Percentiles rank a stretch among this genome's conserved stretches.
Conservation (phyloP, 1,140 invertebrate species). For the Sycophaga agraensis region DNA sequence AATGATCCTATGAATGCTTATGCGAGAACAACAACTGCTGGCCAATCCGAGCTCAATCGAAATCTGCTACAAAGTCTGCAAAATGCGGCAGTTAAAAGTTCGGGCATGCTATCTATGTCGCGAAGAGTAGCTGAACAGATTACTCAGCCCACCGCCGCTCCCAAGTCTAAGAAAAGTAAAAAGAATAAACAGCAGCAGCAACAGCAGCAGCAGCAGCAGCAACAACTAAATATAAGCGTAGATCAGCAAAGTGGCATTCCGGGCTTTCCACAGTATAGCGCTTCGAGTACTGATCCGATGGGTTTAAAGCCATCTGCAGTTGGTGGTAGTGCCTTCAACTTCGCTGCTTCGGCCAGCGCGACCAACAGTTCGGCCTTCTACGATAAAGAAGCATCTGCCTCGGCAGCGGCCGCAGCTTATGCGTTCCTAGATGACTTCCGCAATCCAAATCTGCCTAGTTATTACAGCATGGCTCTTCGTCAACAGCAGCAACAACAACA, state of each 20-base stretch:
- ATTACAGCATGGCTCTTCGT: conserved; percentile 48
- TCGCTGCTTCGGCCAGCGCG: conserved; percentile 40
- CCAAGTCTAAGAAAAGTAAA: conserved; percentile 45
- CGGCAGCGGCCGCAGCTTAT: conserved; percentile 49
- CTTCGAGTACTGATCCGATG: conserved; percentile 35
- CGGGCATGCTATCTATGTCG: conserved; percentile 40
- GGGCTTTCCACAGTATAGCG: conserved; percentile 42
- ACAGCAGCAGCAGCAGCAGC: no score
- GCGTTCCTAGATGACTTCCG: conserved; percentile 52
- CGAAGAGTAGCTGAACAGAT: conserved; percentile 33
- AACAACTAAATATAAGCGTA: conserved; percentile 30
- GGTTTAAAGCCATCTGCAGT: conserved; percentile 45
- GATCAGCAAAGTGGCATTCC: conserved; percentile 41
- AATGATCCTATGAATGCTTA: conserved; percentile 44
- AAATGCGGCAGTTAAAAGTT: conserved; percentile 42
- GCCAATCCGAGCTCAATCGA: conserved; percentile 46
- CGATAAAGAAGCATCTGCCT: conserved; percentile 48
- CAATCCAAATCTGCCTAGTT: conserved; percentile 45
- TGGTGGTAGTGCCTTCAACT: conserved; percentile 51
- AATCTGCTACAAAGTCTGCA: conserved; percentile 51
- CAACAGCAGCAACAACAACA: conserved; percentile 46
- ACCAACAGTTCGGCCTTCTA: conserved; percentile 48
- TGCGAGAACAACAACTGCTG: conserved; percentile 33
- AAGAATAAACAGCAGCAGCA: conserved; percentile 48
- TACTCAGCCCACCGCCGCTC: conserved; percentile 18